Percentiles rank a stretch among this genome's conserved stretches.
These are phyloP conservation scores for Stramonita haemastoma DNA, from an alignment of 2,888 invertebrate species.

Conservation along the genomic window DNA sequence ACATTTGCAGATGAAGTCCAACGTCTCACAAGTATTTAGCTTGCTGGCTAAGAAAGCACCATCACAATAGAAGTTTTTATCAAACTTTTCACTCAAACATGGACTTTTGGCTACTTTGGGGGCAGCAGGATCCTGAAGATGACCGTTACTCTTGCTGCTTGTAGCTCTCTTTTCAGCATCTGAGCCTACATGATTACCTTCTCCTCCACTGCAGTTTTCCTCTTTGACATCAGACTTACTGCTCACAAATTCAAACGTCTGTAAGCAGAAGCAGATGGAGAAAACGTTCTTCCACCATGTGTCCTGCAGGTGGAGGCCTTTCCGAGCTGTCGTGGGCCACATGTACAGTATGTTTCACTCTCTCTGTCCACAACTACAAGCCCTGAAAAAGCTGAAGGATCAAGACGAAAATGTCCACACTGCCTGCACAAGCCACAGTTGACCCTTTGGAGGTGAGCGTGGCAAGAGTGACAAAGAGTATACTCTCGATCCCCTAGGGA, in stretches of 20 bases:
- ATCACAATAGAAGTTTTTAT: background rate
- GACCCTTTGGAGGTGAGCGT: conserved; percentile 32
- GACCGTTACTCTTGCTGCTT: conserved; percentile 61
- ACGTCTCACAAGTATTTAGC: conserved; percentile 41
- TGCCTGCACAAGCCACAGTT: conserved; percentile 43
- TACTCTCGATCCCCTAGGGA: conserved; percentile 9
- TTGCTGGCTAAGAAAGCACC: conserved; percentile 21
- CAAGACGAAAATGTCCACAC: conserved; percentile 46
- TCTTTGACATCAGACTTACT: conserved; percentile 48
- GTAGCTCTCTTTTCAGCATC: conserved; percentile 62
- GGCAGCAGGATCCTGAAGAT: conserved; percentile 59
- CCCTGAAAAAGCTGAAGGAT: conserved; percentile 14
- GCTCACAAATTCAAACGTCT: conserved; percentile 58
- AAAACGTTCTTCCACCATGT: conserved; percentile 40
- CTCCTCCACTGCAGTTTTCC: conserved; percentile 42
- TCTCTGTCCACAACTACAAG: background rate
- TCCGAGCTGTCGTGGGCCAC: conserved; percentile 49
- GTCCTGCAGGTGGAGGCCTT: conserved; percentile 41
- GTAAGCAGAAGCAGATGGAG: conserved; percentile 51
- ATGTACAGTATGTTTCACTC: conserved; percentile 49
- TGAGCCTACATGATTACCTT: conserved; percentile 56
- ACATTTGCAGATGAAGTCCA: conserved; percentile 51
- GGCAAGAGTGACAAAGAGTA: conserved; percentile 40
- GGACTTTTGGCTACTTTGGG: conserved; percentile 42
- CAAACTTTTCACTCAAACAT: background rate